phyloP scores from a whole-genome alignment of 2,113 vertebrate species.

The Macroglossus sobrinus region DNA sequence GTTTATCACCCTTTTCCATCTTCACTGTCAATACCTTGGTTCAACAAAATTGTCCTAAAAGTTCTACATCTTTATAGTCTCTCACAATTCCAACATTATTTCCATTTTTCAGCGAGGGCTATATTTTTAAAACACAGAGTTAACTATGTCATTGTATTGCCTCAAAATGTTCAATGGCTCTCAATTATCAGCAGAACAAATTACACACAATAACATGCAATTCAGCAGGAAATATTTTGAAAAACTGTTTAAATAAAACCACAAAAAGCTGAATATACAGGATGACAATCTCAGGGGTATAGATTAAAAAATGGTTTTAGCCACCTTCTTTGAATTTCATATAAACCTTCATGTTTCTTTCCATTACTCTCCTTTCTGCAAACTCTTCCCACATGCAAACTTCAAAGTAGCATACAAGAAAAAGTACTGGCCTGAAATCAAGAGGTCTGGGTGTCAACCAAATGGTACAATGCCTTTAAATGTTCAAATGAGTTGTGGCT shows the following conservation, averaged over 20 bases:
- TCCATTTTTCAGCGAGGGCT: background rate
- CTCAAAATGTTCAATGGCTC: background rate
- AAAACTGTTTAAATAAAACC: background rate
- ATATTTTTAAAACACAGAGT: background rate
- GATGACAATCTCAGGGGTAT: background rate
- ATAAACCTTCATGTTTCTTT: background rate
- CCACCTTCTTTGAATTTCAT: background rate
- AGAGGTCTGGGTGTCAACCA: background rate
- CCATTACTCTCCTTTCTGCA: background rate
- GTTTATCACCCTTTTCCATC: background rate
- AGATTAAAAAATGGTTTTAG: background rate
- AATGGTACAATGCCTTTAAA: background rate
- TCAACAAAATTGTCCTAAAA: background rate
- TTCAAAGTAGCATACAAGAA: background rate
- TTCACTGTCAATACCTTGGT: background rate
- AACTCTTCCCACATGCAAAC: background rate
- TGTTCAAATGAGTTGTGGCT: background rate
- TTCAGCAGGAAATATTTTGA: background rate
- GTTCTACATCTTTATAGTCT: background rate
- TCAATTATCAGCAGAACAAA: background rate
- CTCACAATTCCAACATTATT: background rate
- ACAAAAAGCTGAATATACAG: background rate
- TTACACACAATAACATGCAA: background rate
- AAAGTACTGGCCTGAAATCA: background rate
- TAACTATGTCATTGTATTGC: background rate